Conservation (phyloP, 2,888 invertebrate species). For the Leptinotarsa haldemani region DNA sequence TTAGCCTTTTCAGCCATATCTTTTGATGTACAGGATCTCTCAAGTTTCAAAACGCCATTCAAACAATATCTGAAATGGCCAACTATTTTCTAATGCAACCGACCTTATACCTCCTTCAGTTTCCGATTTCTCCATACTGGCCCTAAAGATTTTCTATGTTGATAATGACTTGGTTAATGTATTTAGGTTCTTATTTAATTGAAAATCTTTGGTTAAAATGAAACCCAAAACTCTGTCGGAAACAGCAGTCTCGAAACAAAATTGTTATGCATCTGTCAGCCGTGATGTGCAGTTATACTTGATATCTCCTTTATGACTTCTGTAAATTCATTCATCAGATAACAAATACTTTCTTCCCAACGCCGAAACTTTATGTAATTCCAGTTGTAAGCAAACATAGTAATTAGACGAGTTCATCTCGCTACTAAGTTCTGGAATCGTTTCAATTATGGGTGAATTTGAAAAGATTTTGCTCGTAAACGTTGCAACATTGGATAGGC, state of each 20-base stretch:
- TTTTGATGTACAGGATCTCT: no score
- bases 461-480: neutral
- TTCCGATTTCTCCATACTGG: no score
- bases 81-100: no score
- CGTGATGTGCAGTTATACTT: neutral
- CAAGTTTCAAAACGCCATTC: no score
- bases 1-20: no score
- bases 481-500: slow-evolving; percentile 13
- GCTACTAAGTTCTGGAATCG: neutral
- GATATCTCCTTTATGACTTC: neutral
- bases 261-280: neutral
- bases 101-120: no score
- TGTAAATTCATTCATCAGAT: neutral
- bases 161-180: no score
- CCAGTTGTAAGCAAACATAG: neutral
- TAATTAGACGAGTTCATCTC: neutral
- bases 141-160: no score
- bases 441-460: neutral
- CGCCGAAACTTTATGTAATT: neutral
- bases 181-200: no score
- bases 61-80: no score
- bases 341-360: neutral
- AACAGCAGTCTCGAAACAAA: neutral
- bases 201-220: no score
- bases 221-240: no score